Base-by-base conservation (phyloP, 2,797 vertebrate species). In the Pantherophis vulpinus region DNA sequence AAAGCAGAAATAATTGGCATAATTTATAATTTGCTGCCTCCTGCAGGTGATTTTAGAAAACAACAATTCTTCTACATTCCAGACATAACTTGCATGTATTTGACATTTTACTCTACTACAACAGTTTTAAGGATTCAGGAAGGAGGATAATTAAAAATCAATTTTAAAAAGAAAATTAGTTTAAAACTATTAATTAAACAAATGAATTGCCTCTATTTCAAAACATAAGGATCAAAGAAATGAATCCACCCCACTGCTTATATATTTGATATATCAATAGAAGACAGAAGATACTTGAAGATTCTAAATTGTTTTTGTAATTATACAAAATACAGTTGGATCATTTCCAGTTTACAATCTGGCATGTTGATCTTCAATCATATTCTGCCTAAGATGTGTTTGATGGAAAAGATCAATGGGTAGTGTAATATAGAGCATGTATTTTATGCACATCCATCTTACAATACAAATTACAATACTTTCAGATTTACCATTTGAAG, bases 21-120 rank as follows among this genome's bases (percentile, higher is more conserved):
- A 37, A 55, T 47, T 63, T 42, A 5, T 51, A 70, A 83, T 20
- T 95, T 97, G 95, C 95, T 95, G 96, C 96, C 96, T 66, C 93
- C 96, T 95, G 90, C 95, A 86, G 97, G 93, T 91, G 94, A 79
- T 0, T 86, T 27, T 14, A 29, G 32, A 25, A 86, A 63, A 89
- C 47, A 91, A 56, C 88, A 56, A 54, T 20, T 25, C 8, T 63
- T 61, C 25, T 51, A 2, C 13, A 74, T 47, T 90, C 59, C 47
- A 61, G 27, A 86, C 37, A 11, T 47, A 27, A 37, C 87, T 5
- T 37, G 8, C 87, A 11, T 37, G 8, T 18, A 8, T 32, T 70
- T 66, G 63, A 63, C 61, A 47, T 29, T 56, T 79, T 10, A 23
- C 4, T 59, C 14, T 70, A 16, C 63, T 25, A 16, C 11, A 29